Base-by-base conservation (phyloP, 2,888 invertebrate species). In the Morpho helenor region DNA sequence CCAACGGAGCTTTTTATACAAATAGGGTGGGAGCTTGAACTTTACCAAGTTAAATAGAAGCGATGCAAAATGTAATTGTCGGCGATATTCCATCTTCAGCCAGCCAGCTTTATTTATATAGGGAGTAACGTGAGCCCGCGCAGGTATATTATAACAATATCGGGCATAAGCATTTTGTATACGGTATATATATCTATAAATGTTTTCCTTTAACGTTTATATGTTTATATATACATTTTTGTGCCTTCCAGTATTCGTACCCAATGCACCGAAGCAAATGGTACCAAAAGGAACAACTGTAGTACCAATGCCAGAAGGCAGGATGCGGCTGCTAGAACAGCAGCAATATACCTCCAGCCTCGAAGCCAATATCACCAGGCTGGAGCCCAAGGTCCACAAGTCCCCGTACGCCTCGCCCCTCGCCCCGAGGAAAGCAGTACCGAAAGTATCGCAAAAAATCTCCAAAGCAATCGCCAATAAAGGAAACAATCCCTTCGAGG, bases 311-410 rank as follows among this genome's bases (percentile, higher is more conserved):
- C 82, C 93, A 0, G 93, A 93, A 72, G 93, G 93, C 1, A 82
- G 93, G 22, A 91, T 93, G 86, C 77, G 93, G 0, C 63, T 91
- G 8, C 76, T 91, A 47, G 93, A 93, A 63, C 87, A 84, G 47
- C 81, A 82, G 39, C 82, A 86, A 7, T 93, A 93, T 78, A 92
- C 93, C 68, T 91, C 93, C 9, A 93, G 93, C 44, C 78, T 94
- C 7, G 94, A 94, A 69, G 93, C 93, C 0, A 93, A 93, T 77
- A 78, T 93, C 57, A 86, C 77, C 57, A 76, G 75, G 42, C 67
- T 83, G 0, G 79, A 82, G 16, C 85, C 87, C 0, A 49, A 62
- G 0, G 68, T 77, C 0, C 79, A 79, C 66, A 68, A 70, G 46
- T 60, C 77, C 7, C 76, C 80, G 0, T 67, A 65, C 60, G 66